Evolutionary conservation across 2,888 invertebrate genomes (phyloP).

Genomic region (Eilema sororculum): DNA sequence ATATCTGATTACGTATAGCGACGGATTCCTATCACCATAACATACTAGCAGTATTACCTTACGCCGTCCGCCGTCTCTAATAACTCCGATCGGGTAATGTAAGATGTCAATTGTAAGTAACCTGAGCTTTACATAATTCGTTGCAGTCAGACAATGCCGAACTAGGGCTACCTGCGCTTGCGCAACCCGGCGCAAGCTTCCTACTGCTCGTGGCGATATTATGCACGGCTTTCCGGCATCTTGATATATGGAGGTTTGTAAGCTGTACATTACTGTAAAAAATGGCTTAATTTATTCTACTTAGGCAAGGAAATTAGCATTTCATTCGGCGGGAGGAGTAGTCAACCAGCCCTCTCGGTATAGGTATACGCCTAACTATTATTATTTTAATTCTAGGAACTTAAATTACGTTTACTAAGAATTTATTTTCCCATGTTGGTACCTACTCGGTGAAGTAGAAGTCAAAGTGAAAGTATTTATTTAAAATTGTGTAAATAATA

Average conservation of each 20-base stretch:
- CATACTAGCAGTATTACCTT: constrained; percentile 31
- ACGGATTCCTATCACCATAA: constrained; percentile 13
- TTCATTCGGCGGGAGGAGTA: too few relatives aligned
- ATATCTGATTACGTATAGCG: neutral
- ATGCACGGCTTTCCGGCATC: constrained; percentile 39
- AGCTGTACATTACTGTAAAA: neutral
- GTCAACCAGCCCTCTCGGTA: too few relatives aligned
- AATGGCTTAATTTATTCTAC: neutral
- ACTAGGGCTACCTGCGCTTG: constrained; percentile 39
- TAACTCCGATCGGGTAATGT: constrained; percentile 31
- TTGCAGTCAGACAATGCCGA: constrained; percentile 44
- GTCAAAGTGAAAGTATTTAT: too few relatives aligned
- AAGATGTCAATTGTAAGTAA: constrained; percentile 45
- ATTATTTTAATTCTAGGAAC: too few relatives aligned
- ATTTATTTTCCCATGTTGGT: too few relatives aligned
- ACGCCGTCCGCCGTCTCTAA: constrained; percentile 32
- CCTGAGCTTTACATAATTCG: constrained; percentile 40
- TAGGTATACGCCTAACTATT: too few relatives aligned
- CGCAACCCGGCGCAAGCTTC: constrained; percentile 34
- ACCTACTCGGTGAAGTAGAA: too few relatives aligned
- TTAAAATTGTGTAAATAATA: too few relatives aligned
- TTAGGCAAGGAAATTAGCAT: too few relatives aligned
- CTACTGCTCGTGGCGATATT: constrained; percentile 40
- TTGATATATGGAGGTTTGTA: constrained; percentile 16
- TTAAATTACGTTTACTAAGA: too few relatives aligned